Base-by-base conservation (phyloP, 2,113 vertebrate genomes). In the Anolis sagrei region DNA sequence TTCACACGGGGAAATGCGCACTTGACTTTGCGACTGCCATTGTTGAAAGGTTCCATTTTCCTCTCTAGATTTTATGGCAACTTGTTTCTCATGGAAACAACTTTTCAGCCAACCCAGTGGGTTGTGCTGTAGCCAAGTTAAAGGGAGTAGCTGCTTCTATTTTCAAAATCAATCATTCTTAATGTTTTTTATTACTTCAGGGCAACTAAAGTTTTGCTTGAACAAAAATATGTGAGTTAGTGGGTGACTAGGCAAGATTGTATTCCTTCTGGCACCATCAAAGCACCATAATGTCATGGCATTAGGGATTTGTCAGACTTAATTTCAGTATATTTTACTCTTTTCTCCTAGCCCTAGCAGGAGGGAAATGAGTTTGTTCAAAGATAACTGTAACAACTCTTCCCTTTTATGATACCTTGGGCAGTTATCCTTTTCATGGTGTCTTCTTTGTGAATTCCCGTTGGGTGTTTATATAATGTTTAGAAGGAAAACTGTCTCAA, bases 81-180 rank as follows among this genome's bases (percentile, higher is more conserved):
- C 91, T 86, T 93, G 91, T 89, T 94, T 91, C 83, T 91, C 89
- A 89, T 68, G 87, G 83, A 87, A 91, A 81, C 93, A 90, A 61
- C 84, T 84, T 91, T 88, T 72, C 84, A 93, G 94, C 84, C 92
- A 94, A 90, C 89, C 91, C 89, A 78, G 91, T 89, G 91, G 58
- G 58, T 72, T 73, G 82, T 34, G 32, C n/a, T 91, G 49, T 69
- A 93, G 95, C 92, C 93, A 94, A 89, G 48, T 87, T 19, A 81
- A 93, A 92, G 91, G 89, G 91, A 93, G 91, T 95, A 93, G 88
- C 44, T 87, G 5, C 84, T 87, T 92, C 88, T 25, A 44, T 90
- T 94, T 85, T 94, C 88, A 93, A 93, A 93, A 91, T 92, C 89
- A 95, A 88, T 90, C 95, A 72, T 89, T 80, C 92, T 78, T 90